Base-by-base conservation (phyloP, 2,113 vertebrate species). In the Myiozetetes cayanensis region DNA sequence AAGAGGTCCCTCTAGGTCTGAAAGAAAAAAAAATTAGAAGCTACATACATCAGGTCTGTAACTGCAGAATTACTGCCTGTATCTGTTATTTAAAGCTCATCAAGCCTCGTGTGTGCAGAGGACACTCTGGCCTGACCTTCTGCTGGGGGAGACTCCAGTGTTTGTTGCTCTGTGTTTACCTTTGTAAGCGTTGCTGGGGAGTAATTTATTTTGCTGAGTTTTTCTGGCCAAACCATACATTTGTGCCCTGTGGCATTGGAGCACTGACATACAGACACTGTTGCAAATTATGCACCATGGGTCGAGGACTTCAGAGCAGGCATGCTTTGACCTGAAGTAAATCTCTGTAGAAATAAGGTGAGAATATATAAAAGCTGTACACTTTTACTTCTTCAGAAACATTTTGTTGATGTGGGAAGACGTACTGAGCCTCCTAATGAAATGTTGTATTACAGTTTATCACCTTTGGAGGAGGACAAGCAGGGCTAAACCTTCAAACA, bases 401-500 rank as follows among this genome's bases (percentile, higher is more conserved):
- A 0, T 58, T 79, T 49, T 88, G 43, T 58, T 70, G 85, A 5
- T 71, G 24, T 17, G 37, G 25, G 39, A 70, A 89, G 37, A 7
- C 3, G 33, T 33, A 31, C 33, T 24, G 49, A 87, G 50, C 15
- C 22, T 80, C 28, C 47, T 77, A 53, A 68, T 66, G 75, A 94
- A 95, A 35, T 43, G 24, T 31, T 70, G 58, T 62, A 28, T 63
- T 62, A 66, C 37, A 62, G 28, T 79, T 68, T 55, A 25, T 84
- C 74, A 55, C 84, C 41, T 85, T 43, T 44, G 39, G 52, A 93
- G 44, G 53, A 77, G 37, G 58, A 75, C 2, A 6, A 88, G 58
- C 33, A 71, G 68, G 68, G 37, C 76, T 91, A 79, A 94, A 93
- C 83, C 88, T 95, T 94, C 80, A 94, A 94, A 91, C 55, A 37